Evolutionary conservation across 2,888 invertebrate genomes (phyloP).

Genomic region (Polymixis flavicincta): DNA sequence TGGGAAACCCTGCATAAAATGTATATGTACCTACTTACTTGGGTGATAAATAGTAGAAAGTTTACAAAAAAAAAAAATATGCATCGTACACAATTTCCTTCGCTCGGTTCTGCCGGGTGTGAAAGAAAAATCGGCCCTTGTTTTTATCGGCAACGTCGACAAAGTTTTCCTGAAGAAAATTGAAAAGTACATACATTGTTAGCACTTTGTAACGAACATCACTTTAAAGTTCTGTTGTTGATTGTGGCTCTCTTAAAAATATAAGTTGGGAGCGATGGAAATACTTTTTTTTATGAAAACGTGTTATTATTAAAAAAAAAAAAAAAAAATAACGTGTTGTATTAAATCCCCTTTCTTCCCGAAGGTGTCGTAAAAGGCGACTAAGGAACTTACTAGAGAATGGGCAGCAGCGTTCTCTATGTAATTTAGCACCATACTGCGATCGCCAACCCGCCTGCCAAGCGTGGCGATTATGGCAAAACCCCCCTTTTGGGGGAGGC

Average conservation of each 20-base stretch:
- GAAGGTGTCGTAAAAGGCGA: too few species aligned
- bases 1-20: too few species aligned
- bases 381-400: too few species aligned
- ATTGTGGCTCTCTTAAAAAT: slow-evolving; percentile 28
- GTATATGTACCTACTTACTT: neutral
- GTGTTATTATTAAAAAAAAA: too few species aligned
- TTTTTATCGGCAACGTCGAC: slow-evolving; percentile 39
- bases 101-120: slow-evolving; percentile 12
- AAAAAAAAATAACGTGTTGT: too few species aligned
- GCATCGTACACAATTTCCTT: slow-evolving; percentile 4
- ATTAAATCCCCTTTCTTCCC: too few species aligned
- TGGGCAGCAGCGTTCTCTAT: too few species aligned
- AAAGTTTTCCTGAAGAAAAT: slow-evolving; percentile 52
- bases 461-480: too few species aligned
- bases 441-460: too few species aligned
- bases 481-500: too few species aligned
- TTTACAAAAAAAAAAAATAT: slow-evolving; percentile 24
- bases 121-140: slow-evolving; percentile 45
- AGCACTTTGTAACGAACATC: slow-evolving; percentile 35
- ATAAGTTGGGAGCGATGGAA: neutral
- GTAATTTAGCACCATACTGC: too few species aligned
- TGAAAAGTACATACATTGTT: slow-evolving; percentile 50
- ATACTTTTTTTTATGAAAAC: too few species aligned
- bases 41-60: neutral
- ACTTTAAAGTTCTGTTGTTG: slow-evolving; percentile 32